phyloP scores from a whole-genome alignment of 2,113 vertebrate species.

The Harpagus bidentatus region DNA sequence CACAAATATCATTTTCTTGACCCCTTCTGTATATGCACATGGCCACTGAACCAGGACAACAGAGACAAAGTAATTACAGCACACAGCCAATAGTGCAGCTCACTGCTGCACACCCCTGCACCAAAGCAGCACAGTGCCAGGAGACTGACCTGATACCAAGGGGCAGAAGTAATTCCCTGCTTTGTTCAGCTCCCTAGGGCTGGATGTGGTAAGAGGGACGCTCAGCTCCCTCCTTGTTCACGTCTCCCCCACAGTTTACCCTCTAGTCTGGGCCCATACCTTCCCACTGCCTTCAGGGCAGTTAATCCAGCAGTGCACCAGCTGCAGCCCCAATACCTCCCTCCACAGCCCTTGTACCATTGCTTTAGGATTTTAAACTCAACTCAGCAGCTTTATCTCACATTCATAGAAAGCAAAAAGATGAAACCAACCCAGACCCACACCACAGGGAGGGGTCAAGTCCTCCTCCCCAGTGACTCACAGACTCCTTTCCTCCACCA shows the following conservation, averaged over 20 bases:
- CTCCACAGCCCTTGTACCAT: neutral
- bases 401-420: neutral
- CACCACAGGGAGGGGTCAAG: neutral
- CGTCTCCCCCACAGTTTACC: fast-evolving
- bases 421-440: neutral
- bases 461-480: fast-evolving
- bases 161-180: neutral
- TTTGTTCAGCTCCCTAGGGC: neutral
- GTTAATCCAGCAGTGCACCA: neutral
- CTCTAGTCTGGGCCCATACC: neutral
- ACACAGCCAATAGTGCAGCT: neutral
- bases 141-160: neutral
- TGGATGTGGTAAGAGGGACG: fast-evolving
- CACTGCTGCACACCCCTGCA: neutral
- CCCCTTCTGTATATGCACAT: neutral
- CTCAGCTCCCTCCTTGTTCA: fast-evolving
- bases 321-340: neutral
- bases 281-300: neutral
- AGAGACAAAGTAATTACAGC: neutral
- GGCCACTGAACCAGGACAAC: neutral
- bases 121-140: neutral
- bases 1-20: neutral
- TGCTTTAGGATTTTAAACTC: neutral
- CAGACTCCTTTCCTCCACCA: neutral
- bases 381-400: neutral